Conservation (phyloP, 2,888 invertebrate species). For the Lymantria monacha region DNA sequence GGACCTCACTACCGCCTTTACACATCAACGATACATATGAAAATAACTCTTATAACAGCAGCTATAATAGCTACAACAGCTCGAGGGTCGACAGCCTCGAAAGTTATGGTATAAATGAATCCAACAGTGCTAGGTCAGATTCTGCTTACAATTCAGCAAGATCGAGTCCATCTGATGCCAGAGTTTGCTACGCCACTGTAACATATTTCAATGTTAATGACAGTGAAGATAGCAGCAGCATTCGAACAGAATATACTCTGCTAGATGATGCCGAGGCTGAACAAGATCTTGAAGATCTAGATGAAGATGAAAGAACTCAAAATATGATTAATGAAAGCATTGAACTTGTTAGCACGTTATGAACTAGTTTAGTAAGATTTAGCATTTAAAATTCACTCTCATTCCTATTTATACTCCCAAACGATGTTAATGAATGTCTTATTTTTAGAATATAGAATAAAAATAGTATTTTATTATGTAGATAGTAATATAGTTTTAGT, state of each 20-base stretch:
- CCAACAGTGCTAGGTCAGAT: slow-evolving; percentile 53
- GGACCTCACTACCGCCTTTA: slow-evolving; percentile 57
- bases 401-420: background rate
- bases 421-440: background rate
- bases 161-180: slow-evolving; percentile 56
- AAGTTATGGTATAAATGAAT: slow-evolving; percentile 53
- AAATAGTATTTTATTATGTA: too few relatives aligned
- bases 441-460: too few relatives aligned
- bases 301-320: slow-evolving; percentile 62
- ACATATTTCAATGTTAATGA: slow-evolving; percentile 74
- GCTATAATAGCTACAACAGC: slow-evolving; percentile 63
- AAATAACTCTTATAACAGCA: slow-evolving; percentile 55
- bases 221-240: slow-evolving; percentile 73
- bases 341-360: slow-evolving; percentile 71
- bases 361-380: slow-evolving; percentile 31
- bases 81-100: slow-evolving; percentile 59
- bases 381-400: background rate
- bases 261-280: slow-evolving; percentile 60
- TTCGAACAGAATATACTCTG: slow-evolving; percentile 71
- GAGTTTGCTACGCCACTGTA: slow-evolving; percentile 70
- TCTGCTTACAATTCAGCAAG: slow-evolving; percentile 73
- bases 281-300: slow-evolving; percentile 39
- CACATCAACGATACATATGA: slow-evolving; percentile 55
- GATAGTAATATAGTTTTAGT: too few relatives aligned
- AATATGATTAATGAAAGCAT: slow-evolving; percentile 73